phyloP scores from a whole-genome alignment of 1,140 invertebrate species.

The Pseudomyrmex concolor region DNA sequence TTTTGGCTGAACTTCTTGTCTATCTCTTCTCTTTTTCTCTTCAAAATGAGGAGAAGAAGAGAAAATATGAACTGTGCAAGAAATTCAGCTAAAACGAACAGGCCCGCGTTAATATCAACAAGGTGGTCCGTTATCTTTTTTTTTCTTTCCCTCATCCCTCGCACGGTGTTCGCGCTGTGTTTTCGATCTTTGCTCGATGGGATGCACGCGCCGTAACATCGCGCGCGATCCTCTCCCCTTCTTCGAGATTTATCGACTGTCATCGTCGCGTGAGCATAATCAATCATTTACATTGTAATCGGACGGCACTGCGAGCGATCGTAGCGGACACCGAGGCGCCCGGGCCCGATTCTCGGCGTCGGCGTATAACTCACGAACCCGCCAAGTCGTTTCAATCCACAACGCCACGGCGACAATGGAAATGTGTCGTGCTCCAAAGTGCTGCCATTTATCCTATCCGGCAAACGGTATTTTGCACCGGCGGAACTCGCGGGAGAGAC shows the following conservation, averaged over 20 bases:
- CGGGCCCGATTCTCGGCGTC: constrained; percentile 67
- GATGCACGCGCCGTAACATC: constrained; percentile 29
- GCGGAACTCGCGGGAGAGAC: constrained; percentile 49
- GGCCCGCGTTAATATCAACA: constrained; percentile 1
- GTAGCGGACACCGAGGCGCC: constrained; percentile 56
- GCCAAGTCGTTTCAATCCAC: constrained; percentile 75
- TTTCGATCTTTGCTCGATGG: constrained; percentile 8
- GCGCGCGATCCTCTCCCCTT: neutral
- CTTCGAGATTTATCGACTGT: constrained; percentile 54
- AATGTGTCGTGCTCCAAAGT: constrained; percentile 74
- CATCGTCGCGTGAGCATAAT: constrained; percentile 61
- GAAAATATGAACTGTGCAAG: no score
- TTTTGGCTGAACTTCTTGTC: no score
- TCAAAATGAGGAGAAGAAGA: no score
- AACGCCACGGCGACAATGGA: constrained; percentile 68
- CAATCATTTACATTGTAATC: constrained; percentile 72
- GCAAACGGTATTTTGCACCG: constrained; percentile 54
- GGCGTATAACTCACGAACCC: constrained; percentile 69
- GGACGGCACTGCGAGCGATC: constrained; percentile 46
- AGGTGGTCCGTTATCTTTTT: neutral
- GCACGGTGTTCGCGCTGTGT: neutral
- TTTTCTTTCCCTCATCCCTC: neutral
- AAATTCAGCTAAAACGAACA: no score
- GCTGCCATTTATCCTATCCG: constrained; percentile 69
- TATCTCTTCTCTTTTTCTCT: no score